A percentile compares a stretch with the other conserved stretches of the same genome.
phyloP scores from a whole-genome alignment of 2,113 vertebrate genomes.

The Nothocercus nigrocapillus region DNA sequence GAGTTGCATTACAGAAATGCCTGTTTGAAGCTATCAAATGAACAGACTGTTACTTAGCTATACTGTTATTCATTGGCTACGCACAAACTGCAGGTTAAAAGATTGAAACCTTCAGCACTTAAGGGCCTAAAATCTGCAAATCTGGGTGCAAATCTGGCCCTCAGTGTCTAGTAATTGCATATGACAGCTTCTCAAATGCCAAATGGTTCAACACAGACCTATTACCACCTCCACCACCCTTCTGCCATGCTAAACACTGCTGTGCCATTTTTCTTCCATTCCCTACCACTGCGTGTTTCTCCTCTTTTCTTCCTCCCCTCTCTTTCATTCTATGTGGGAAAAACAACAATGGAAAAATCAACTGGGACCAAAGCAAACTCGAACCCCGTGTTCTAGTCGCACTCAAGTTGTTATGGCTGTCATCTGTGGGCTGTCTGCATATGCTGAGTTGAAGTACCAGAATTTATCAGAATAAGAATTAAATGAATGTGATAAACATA shows the following conservation, averaged over 20 bases:
- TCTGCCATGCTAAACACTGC: background rate
- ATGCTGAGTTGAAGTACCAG: accelerated
- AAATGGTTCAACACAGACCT: background rate
- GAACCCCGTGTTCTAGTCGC: background rate
- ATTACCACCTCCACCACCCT: background rate
- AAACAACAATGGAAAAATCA: background rate
- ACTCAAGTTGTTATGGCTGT: background rate
- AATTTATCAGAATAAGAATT: background rate
- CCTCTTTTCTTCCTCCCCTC: background rate
- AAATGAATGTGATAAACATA: background rate
- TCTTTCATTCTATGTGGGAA: background rate
- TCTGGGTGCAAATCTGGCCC: background rate
- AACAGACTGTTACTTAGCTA: background rate
- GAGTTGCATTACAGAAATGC: background rate
- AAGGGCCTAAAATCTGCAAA: background rate
- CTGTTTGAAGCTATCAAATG: background rate
- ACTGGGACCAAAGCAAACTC: background rate
- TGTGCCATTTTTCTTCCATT: background rate
- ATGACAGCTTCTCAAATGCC: background rate
- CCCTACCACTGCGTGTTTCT: background rate
- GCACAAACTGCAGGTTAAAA: background rate
- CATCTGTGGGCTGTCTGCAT: background rate
- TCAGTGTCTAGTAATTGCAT: background rate
- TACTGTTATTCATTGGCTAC: background rate
- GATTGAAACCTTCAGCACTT: background rate